Percentiles rank a stretch among this genome's conserved stretches.
These are phyloP conservation scores for Hyperoplus immaculatus DNA, from an alignment of 2,797 vertebrate species.

Conservation along the genomic window DNA sequence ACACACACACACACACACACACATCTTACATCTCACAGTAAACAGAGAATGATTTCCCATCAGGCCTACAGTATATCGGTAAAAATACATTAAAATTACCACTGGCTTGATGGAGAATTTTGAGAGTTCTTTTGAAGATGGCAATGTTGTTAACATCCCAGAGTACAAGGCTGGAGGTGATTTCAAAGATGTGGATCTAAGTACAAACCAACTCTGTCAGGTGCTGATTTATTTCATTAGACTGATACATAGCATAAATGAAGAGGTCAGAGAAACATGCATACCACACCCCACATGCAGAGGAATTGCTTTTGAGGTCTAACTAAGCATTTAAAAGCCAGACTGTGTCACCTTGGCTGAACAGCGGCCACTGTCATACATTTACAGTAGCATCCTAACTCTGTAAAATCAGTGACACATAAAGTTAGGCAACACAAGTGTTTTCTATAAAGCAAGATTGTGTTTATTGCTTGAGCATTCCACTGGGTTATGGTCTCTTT, in stretches of 20 bases:
- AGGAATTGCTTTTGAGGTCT: neutral
- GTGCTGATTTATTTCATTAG: neutral
- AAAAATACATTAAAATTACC: slow-evolving; percentile 20
- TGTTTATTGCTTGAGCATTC: no score
- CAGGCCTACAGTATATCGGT: neutral
- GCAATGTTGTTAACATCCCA: neutral
- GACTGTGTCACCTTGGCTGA: neutral
- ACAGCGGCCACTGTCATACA: no score
- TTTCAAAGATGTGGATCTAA: neutral
- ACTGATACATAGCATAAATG: neutral
- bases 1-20: neutral
- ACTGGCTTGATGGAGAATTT: neutral
- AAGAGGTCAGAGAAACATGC: neutral
- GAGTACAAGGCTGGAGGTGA: neutral
- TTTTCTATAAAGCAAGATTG: no score
- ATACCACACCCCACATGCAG: neutral
- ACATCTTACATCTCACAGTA: neutral
- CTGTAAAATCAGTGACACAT: no score
- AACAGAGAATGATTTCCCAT: no score
- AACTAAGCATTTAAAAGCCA: neutral
- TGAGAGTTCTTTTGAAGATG: neutral
- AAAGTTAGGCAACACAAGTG: no score
- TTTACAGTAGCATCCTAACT: no score
- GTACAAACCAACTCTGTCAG: neutral
- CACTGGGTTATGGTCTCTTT: no score